phyloP scores from a whole-genome alignment of 2,888 invertebrate genomes.

The Pandemis heparana region DNA sequence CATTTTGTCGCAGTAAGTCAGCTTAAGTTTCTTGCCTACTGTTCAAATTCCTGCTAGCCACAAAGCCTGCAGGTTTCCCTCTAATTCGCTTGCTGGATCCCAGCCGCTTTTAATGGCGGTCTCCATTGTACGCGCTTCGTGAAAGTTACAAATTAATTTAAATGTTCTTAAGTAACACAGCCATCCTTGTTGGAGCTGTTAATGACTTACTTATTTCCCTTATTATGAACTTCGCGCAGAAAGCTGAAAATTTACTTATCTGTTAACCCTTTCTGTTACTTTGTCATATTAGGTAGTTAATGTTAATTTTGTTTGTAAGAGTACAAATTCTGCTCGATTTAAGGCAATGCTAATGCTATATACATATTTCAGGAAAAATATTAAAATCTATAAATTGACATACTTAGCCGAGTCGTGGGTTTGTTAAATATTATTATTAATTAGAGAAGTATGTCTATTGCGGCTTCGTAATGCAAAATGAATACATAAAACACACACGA shows the following conservation, averaged over 20 bases:
- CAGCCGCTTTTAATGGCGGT: conserved; percentile 57
- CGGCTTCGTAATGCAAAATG: neutral
- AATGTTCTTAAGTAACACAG: conserved; percentile 62
- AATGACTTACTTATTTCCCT: conserved; percentile 68
- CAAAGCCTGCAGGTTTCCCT: conserved; percentile 51
- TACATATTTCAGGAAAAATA: neutral
- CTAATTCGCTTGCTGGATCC: conserved; percentile 59
- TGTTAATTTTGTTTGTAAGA: neutral
- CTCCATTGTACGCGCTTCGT: conserved; percentile 58
- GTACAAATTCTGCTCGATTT: neutral
- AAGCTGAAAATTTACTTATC: conserved; percentile 53
- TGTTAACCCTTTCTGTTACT: conserved; percentile 47
- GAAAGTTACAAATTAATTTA: conserved; percentile 76
- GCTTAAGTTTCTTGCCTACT: conserved; percentile 33
- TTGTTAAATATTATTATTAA: neutral
- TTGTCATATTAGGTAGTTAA: conserved; percentile 8
- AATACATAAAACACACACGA: conserved; percentile 3
- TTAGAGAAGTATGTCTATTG: neutral
- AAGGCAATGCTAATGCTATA: neutral
- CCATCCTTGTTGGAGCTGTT: conserved; percentile 57
- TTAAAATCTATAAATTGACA: neutral
- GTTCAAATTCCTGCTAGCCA: conserved; percentile 41
- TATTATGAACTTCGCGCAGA: conserved; percentile 55
- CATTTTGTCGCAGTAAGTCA: conserved; percentile 27
- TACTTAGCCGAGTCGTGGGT: neutral